Evolutionary conservation across 2,888 invertebrate genomes (phyloP).

Genomic region (Pyrrhia umbra): DNA sequence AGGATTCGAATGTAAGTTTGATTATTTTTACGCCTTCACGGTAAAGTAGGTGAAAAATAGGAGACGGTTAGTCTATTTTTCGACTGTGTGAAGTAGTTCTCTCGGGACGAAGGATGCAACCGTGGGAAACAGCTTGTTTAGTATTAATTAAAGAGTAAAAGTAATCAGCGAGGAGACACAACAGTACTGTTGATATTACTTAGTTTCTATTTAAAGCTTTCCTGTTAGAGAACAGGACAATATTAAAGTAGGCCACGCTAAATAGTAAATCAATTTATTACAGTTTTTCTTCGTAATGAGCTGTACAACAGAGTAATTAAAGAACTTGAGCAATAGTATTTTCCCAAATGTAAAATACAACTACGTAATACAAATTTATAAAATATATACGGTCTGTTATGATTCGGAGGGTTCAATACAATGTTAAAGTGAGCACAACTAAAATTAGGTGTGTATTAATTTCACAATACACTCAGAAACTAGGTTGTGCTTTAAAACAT

Average conservation of each 20-base stretch:
- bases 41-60: too few species aligned
- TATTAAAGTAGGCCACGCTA: constrained; percentile 33
- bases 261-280: constrained; percentile 3
- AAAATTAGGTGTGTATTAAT: not conserved
- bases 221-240: constrained; percentile 45
- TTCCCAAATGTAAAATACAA: too few species aligned
- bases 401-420: too few species aligned
- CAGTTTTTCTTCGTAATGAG: constrained; percentile 1
- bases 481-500: constrained; percentile 19
- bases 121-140: too few species aligned
- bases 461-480: constrained; percentile 8
- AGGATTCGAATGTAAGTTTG: too few species aligned
- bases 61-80: too few species aligned
- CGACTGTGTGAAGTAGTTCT: too few species aligned
- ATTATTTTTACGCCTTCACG: too few species aligned
- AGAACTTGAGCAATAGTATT: not conserved
- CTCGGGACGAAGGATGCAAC: too few species aligned
- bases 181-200: constrained; percentile 1
- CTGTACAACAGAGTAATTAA: not conserved
- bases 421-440: not conserved
- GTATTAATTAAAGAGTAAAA: not conserved
- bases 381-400: too few species aligned
- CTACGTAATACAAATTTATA: too few species aligned
- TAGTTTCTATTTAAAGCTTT: constrained; percentile 34
- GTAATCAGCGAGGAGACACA: not conserved